Conservation (phyloP, 2,888 invertebrate genomes). For the Clepsis dumicolana region DNA sequence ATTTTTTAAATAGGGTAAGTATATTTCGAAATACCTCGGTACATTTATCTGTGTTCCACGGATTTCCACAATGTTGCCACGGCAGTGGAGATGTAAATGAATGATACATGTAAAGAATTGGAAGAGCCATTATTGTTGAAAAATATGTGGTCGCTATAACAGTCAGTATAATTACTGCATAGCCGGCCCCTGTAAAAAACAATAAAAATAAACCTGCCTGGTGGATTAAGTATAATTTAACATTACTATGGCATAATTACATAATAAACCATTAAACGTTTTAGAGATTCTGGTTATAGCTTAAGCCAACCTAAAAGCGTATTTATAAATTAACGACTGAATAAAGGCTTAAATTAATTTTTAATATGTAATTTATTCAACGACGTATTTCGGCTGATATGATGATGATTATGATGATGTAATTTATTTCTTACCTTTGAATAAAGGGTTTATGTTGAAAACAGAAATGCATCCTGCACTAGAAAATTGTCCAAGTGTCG, state of each 20-base stretch:
- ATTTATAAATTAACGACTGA: too few relatives aligned
- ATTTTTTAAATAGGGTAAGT: constrained; percentile 10
- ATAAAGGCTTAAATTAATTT: too few relatives aligned
- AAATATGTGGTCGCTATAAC: constrained; percentile 93
- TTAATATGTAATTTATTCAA: too few relatives aligned
- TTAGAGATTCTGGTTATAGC: neutral
- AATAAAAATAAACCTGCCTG: neutral
- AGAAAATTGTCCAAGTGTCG: constrained; percentile 94
- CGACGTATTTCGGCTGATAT: too few relatives aligned
- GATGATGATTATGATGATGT: too few relatives aligned
- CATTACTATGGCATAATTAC: too few relatives aligned
- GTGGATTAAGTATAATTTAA: neutral
- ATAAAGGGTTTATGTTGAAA: constrained; percentile 92
- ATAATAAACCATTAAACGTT: neutral
- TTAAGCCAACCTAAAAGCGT: neutral
- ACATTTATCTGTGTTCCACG: constrained; percentile 94
- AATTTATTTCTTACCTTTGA: constrained; percentile 89
- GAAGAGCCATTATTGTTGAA: constrained; percentile 94
- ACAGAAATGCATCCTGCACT: constrained; percentile 93
- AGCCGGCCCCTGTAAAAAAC: constrained; percentile 91
- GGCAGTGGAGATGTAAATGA: constrained; percentile 89
- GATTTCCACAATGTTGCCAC: constrained; percentile 92
- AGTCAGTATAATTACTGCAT: constrained; percentile 93
- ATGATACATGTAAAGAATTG: constrained; percentile 92
- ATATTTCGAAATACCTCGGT: constrained; percentile 75